Percentiles rank a stretch among this genome's conserved stretches.
Conservation (phyloP, 2,113 vertebrate species). For the Dolichotis patagonum region DNA sequence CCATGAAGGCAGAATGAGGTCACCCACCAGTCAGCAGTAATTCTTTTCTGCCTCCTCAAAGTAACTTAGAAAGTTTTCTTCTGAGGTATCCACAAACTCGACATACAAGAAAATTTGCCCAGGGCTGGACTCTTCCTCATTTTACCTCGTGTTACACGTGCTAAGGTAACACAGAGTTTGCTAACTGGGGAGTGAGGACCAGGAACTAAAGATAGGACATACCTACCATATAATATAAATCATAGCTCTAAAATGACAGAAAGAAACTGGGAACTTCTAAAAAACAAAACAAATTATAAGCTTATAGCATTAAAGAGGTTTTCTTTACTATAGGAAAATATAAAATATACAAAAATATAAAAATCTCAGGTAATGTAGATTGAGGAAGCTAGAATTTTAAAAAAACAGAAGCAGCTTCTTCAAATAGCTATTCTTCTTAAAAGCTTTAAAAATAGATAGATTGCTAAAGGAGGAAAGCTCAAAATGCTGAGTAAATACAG, state of each 20-base stretch:
- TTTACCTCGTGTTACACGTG: background rate
- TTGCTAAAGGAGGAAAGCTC: slow-evolving; percentile 5
- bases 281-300: background rate
- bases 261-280: background rate
- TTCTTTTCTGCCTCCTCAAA: slow-evolving; percentile 35
- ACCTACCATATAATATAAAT: background rate
- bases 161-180: background rate
- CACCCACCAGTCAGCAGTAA: background rate
- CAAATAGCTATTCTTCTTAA: background rate
- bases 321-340: background rate
- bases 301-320: background rate
- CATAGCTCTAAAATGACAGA: background rate
- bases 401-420: background rate
- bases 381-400: background rate
- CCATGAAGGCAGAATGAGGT: background rate
- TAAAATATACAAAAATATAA: background rate
- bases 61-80: slow-evolving; percentile 1
- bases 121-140: background rate
- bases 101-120: slow-evolving; percentile 54
- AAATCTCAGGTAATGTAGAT: background rate
- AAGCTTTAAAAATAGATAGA: slow-evolving; percentile 10
- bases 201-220: background rate
- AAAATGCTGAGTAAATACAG: background rate
- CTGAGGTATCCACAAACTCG: slow-evolving; percentile 58
- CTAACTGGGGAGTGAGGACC: background rate